phyloP scores from a whole-genome alignment of 1,140 invertebrate genomes.

The Drosophila ogumai region DNA sequence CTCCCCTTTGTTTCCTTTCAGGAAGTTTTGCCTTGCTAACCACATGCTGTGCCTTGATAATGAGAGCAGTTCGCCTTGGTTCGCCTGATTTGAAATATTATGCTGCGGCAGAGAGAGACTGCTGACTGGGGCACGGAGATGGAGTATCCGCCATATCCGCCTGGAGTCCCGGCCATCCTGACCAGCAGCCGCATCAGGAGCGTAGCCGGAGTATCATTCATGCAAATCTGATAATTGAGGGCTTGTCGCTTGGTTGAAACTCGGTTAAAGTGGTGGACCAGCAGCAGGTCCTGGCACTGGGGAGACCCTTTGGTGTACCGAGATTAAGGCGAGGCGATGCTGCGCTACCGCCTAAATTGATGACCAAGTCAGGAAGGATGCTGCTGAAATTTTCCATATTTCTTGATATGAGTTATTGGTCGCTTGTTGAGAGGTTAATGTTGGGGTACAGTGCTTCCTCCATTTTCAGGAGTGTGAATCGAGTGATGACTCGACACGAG shows the following conservation, averaged over 20 bases:
- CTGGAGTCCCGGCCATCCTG: slow-evolving; percentile 18
- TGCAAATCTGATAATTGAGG: slow-evolving; percentile 83
- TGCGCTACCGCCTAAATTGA: slow-evolving; percentile 58
- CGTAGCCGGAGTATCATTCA: slow-evolving; percentile 62
- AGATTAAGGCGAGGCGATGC: slow-evolving; percentile 56
- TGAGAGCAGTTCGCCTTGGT: slow-evolving; percentile 69
- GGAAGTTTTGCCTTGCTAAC: slow-evolving; percentile 73
- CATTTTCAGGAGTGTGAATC: slow-evolving; percentile 11
- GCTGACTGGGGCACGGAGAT: slow-evolving; percentile 12
- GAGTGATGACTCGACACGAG: slow-evolving; percentile 3
- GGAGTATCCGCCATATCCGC: slow-evolving; percentile 33
- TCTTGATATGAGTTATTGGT: slow-evolving; percentile 61
- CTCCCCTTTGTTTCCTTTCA: slow-evolving; percentile 49
- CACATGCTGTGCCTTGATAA: slow-evolving; percentile 83
- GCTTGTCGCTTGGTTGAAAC: slow-evolving; percentile 75
- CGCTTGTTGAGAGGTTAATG: slow-evolving; percentile 49
- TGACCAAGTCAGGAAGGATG: slow-evolving; percentile 54
- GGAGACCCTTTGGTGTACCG: slow-evolving; percentile 50
- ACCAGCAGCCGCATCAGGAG: slow-evolving; percentile 33
- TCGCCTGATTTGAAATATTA: slow-evolving; percentile 81
- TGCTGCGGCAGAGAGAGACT: slow-evolving; percentile 55
- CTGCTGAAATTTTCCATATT: slow-evolving; percentile 64
- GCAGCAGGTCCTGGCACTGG: slow-evolving; percentile 9
- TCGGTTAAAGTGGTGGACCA: slow-evolving; percentile 64
- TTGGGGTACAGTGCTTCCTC: not conserved